phyloP scores from a whole-genome alignment of 2,888 invertebrate species.

The Horisme vitalbata region DNA sequence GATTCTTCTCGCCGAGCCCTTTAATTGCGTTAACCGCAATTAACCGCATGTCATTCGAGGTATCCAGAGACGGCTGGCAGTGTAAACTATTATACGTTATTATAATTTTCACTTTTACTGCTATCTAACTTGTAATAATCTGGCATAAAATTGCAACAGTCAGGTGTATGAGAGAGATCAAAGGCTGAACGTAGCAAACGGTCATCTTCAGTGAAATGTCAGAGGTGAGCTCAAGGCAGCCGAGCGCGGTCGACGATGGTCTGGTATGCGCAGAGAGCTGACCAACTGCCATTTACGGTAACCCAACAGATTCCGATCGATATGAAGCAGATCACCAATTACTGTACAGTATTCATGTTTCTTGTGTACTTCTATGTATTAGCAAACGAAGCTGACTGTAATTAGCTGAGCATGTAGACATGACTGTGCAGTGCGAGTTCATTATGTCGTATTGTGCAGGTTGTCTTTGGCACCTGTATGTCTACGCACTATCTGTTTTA shows the following conservation, averaged over 20 bases:
- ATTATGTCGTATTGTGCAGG: constrained; percentile 21
- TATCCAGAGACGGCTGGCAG: constrained; percentile 40
- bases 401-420: constrained; percentile 26
- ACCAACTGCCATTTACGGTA: constrained; percentile 47
- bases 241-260: constrained; percentile 38
- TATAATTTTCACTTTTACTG: constrained; percentile 62
- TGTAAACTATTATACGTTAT: constrained; percentile 43
- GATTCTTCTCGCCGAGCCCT: constrained; percentile 38
- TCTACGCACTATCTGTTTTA: constrained; percentile 19
- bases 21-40: constrained; percentile 52
- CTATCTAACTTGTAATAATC: constrained; percentile 57
- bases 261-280: constrained; percentile 62
- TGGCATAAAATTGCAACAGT: constrained; percentile 69
- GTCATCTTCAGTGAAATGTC: constrained; percentile 71
- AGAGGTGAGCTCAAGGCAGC: constrained; percentile 54
- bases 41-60: constrained; percentile 53
- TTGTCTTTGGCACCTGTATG: constrained; percentile 28
- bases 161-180: constrained; percentile 62
- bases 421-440: constrained; percentile 21
- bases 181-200: constrained; percentile 63
- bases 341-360: constrained; percentile 28
- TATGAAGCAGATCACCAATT: constrained; percentile 38
- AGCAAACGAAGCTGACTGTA: constrained; percentile 21
- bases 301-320: constrained; percentile 39
- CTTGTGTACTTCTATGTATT: constrained; percentile 16